phyloP scores from a whole-genome alignment of 2,888 invertebrate genomes.

The Auanema freiburgensis region DNA sequence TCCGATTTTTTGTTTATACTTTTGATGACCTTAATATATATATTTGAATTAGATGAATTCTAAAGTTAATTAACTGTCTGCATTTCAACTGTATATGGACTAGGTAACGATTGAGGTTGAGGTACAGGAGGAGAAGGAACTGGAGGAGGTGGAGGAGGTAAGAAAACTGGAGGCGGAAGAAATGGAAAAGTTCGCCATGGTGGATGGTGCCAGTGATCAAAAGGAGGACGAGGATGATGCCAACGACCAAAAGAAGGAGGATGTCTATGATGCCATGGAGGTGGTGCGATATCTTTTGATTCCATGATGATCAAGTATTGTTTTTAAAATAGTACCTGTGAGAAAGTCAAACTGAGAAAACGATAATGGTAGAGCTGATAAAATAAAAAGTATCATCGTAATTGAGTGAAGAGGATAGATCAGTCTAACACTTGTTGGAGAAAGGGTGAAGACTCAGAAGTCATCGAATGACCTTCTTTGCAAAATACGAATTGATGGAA shows the following conservation, averaged over 20 bases:
- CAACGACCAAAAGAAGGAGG: no score
- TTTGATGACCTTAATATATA: constrained; percentile 30
- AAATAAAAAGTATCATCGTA: no score
- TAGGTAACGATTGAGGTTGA: constrained; percentile 19
- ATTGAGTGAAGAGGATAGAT: no score
- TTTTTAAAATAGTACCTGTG: no score
- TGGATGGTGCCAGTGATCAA: constrained; percentile 6
- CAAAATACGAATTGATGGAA: no score
- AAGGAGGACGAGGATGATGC: not conserved
- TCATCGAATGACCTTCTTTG: no score
- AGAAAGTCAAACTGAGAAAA: no score
- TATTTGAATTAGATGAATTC: constrained; percentile 6
- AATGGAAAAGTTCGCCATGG: constrained; percentile 16
- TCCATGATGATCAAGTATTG: no score
- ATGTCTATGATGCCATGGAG: constrained; percentile 16
- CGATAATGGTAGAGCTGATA: no score
- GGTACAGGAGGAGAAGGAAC: constrained; percentile 17
- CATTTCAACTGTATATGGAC: constrained; percentile 3
- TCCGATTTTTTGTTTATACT: constrained; percentile 30
- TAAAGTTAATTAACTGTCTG: constrained; percentile 10
- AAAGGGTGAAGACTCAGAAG: no score
- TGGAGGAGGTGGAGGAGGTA: constrained; percentile 24
- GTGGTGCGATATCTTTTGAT: not conserved
- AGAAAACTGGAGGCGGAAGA: constrained; percentile 12
- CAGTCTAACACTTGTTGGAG: no score